These are phyloP conservation scores for Phycodurus eques DNA, from an alignment of 2,113 vertebrate genomes.

Conservation along the genomic window DNA sequence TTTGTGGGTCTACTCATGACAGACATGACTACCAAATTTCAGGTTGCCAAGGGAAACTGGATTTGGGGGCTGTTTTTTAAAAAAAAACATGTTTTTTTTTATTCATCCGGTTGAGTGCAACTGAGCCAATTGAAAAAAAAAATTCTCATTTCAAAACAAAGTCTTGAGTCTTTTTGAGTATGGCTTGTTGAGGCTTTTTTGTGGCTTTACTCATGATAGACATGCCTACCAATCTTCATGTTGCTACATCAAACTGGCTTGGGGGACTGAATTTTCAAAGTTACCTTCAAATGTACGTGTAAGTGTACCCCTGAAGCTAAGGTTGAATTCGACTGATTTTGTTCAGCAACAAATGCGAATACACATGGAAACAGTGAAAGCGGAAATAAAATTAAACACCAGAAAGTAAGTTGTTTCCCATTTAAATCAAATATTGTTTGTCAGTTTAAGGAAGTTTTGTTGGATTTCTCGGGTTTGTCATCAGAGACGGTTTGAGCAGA, in stretches of 20 bases:
- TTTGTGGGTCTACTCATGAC: background rate
- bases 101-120: no score
- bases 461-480: slow-evolving; percentile 5
- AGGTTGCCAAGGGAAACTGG: no score
- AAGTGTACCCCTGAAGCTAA: no score
- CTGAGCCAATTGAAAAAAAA: no score
- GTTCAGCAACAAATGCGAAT: background rate
- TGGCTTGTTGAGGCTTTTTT: background rate
- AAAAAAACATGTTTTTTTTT: no score
- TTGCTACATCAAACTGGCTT: background rate
- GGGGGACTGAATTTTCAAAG: background rate
- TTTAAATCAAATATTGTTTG: background rate
- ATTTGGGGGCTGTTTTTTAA: no score
- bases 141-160: no score
- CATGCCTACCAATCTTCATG: background rate
- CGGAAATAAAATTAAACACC: background rate
- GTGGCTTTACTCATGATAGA: background rate
- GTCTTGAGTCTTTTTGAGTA: no score
- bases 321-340: no score
- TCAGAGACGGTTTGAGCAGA: slow-evolving; percentile 28
- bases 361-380: background rate
- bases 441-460: background rate
- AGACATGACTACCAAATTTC: no score
- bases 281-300: background rate
- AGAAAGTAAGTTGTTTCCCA: background rate